Evolutionary conservation across 2,888 invertebrate genomes (phyloP).

Genomic region (Acanthosoma haemorrhoidale): DNA sequence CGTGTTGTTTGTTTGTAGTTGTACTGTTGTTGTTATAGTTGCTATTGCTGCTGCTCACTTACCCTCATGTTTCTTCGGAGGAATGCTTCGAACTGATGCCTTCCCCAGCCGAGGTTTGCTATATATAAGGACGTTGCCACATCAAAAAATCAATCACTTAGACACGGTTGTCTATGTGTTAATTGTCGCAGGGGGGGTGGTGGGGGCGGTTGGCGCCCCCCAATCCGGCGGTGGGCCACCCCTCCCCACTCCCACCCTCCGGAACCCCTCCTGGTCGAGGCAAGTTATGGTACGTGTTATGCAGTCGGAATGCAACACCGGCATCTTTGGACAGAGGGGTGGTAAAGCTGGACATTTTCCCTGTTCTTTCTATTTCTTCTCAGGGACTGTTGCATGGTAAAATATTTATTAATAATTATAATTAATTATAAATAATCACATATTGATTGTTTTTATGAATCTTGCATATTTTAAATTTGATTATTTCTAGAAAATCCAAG

Average conservation of each 20-base stretch:
- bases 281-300: constrained; percentile 23
- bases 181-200: constrained; percentile 22
- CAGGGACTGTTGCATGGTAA: too few relatives aligned
- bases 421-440: too few relatives aligned
- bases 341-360: background rate
- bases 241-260: background rate
- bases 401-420: too few relatives aligned
- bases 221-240: background rate
- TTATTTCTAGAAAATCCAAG: too few relatives aligned
- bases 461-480: too few relatives aligned
- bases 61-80: constrained; percentile 27
- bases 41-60: constrained; percentile 6
- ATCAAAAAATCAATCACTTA: constrained; percentile 38
- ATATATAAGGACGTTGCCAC: constrained; percentile 36
- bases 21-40: background rate
- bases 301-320: constrained; percentile 13
- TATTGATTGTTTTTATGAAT: too few relatives aligned
- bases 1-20: background rate
- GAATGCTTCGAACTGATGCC: constrained; percentile 35
- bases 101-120: constrained; percentile 13
- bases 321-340: background rate
- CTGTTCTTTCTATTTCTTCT: background rate
- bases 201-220: background rate
- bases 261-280: background rate
- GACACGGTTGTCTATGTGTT: constrained; percentile 36